These are phyloP conservation scores for Homarus gammarus DNA, from an alignment of 2,888 invertebrate genomes.

Conservation along the genomic window DNA sequence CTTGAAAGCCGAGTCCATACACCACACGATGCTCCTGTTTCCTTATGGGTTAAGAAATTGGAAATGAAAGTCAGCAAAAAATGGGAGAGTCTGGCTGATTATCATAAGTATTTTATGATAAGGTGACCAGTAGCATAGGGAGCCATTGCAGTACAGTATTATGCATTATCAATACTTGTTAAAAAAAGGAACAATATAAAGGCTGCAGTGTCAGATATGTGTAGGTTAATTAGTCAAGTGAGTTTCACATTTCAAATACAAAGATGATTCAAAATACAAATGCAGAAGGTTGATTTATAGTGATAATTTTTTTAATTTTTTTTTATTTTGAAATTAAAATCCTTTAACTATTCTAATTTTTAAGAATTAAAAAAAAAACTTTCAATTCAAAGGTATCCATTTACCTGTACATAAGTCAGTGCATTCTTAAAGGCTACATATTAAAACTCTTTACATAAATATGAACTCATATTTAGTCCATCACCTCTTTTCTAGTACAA, in stretches of 20 bases:
- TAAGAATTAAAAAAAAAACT: no score
- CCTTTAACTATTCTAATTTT: no score
- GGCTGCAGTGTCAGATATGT: neutral
- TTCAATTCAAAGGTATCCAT: no score
- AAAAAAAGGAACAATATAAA: conserved; percentile 4
- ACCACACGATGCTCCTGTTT: conserved; percentile 43
- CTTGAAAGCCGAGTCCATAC: conserved; percentile 55
- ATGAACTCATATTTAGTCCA: no score
- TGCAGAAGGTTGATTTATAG: no score
- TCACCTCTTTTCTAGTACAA: no score
- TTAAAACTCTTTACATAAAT: no score
- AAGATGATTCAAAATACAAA: neutral
- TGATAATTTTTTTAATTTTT: no score
- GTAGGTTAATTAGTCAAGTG: neutral
- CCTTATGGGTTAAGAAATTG: conserved; percentile 60
- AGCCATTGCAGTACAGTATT: conserved; percentile 8
- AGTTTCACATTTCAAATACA: conserved; percentile 2
- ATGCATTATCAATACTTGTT: conserved; percentile 31
- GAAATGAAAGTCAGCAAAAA: conserved; percentile 49
- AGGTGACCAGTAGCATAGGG: neutral
- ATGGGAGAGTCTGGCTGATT: neutral
- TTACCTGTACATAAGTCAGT: no score
- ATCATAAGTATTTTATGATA: neutral
- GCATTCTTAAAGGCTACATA: no score
- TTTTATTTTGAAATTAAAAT: no score